These are phyloP conservation scores for Vanessa atalanta DNA, from an alignment of 1,140 invertebrate species.

Conservation along the genomic window DNA sequence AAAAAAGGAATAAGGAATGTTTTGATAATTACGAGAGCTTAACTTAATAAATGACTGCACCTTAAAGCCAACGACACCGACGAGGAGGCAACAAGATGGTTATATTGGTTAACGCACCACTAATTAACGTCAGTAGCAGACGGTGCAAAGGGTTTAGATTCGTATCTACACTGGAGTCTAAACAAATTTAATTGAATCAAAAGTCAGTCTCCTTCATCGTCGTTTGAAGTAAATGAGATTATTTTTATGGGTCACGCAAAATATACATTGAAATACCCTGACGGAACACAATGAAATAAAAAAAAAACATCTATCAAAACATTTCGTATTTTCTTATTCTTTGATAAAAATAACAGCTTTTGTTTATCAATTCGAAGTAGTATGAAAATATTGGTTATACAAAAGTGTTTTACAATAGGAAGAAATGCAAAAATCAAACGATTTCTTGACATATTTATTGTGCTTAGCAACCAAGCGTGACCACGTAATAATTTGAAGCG, in stretches of 20 bases:
- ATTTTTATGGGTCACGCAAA: background rate
- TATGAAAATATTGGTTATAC: background rate
- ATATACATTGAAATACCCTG: background rate
- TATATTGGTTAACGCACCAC: background rate
- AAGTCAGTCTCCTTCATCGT: background rate
- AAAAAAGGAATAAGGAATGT: too few relatives aligned
- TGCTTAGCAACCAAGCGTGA: too few relatives aligned
- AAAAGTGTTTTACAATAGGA: background rate
- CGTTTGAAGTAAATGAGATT: background rate
- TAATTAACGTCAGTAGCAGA: constrained; percentile 9
- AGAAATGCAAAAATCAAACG: too few relatives aligned
- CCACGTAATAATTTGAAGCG: background rate
- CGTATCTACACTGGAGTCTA: background rate
- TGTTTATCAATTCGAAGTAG: background rate
- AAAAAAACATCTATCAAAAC: background rate
- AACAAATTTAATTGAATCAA: background rate
- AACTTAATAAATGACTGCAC: too few relatives aligned
- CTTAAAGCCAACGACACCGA: too few relatives aligned
- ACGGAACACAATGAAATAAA: background rate
- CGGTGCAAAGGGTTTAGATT: background rate
- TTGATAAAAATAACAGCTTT: background rate
- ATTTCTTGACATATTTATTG: too few relatives aligned
- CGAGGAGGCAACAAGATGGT: background rate
- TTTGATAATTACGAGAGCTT: too few relatives aligned
- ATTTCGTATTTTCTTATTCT: background rate